Evolutionary conservation across 2,888 invertebrate species (phyloP), one percentile per base, ranked within the genome.

Genomic region (Trachelus troglodyta): DNA sequence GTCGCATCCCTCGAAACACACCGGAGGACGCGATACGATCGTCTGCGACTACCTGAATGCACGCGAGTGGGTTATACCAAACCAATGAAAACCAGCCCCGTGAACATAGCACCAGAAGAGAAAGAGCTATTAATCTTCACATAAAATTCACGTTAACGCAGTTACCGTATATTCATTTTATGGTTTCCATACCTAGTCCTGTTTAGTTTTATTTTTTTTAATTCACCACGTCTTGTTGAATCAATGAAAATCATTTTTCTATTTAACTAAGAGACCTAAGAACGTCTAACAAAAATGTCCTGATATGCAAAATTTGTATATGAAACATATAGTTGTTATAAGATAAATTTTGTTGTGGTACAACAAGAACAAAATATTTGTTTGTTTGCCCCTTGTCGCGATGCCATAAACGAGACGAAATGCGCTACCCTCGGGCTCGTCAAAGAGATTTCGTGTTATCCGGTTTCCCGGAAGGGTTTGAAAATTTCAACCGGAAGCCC

Each of bases 1-100:
- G 23, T 40, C 56, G 56, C 56, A 56, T 56, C 56, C 56, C 56
- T 56, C 56, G 56, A 56, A 56, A 56, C 23, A 23, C 56, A 56
- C 23, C 56, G 9, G 23, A 56, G 71, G 76, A 78, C 71, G 76
- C 76, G 76, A 78, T 77, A 77, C 75, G 75, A 77, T 77, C 77
- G 77, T 75, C 77, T 77, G 77, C 75, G 69, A 77, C 71, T 75
- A 56, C 56, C 56, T 56, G 56, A 56, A 56, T 56, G 56, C 56
- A 56, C 56, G 23, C 56, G 23, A 56, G 56, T 23, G 9, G 23
- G 23, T 56, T 56, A 56, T 56, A 56, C 23, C 23, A 6, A 56
- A 23, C 56, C 56, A 56, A 56, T 56, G 56, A 56, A 56, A 56
- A 56, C 56, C 23, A 23, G 9, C 56, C 23, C 56, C 56, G 56